Base-by-base conservation (phyloP, 2,797 vertebrate genomes). In the Rhadinocentrus ornatus region DNA sequence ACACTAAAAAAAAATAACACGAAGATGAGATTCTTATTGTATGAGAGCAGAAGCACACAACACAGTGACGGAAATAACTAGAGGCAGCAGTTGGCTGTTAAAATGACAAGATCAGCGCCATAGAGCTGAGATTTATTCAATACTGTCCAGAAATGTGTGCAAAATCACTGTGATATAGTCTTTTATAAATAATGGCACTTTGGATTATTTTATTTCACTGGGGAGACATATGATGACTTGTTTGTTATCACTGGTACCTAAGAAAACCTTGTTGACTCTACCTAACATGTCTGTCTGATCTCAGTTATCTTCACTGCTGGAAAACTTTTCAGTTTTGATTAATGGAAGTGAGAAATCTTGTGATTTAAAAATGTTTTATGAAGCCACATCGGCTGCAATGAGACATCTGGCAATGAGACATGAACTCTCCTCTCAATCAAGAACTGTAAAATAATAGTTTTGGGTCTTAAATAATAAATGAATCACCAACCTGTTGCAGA, bases 21-120 rank as follows among this genome's bases (percentile, higher is more conserved):
- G 5, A 75, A 80, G 76, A 81, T 46, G 44, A 62, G 59, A 69
- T 82, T 54, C 70, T 63, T 67, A 72, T 41, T 78, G 60, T 54
- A 62, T 16, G 60, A 75, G 69, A 11, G 4, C 53, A 62, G 54
- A 50, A 10, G 34, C 11, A 22, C 58, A 55, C 61, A 53, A 29
- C 22, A 37, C 57, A 74, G 76, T 69, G 84, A 86, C 69, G 77
- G 68, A 71, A 68, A 81, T 91, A 90, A 90, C 88, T 80, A 76
- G 78, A 82, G 71, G 66, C 3, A 63, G 83, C 86, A 87, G 71
- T n/a, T 55, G 80, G 64, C 65, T 81, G 72, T 76, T 71, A 56
- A 62, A 52, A 44, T 62, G 80, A 81, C 85, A 83, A 71, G 75
- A 80, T 75, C 31, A 3, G 2, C 74, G 72, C 86, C 82, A 75